Conservation (phyloP, 2,888 invertebrate species). For the Meiosimyza decipiens region DNA sequence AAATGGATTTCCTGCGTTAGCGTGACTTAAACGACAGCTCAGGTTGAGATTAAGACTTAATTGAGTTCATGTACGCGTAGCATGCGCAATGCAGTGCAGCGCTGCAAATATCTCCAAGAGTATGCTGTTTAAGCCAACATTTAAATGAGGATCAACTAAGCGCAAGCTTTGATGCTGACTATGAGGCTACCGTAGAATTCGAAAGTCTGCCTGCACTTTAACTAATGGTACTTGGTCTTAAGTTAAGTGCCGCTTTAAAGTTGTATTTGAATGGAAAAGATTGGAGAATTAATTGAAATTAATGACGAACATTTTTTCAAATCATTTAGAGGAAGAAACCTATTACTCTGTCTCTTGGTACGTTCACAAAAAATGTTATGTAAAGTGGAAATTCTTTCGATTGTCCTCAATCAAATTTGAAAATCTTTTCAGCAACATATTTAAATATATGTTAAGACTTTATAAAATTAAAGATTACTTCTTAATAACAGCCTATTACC, state of each 20-base stretch:
- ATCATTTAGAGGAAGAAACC: no score
- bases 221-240: background rate
- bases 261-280: background rate
- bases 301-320: background rate
- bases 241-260: background rate
- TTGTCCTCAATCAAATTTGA: no score
- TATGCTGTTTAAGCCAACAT: background rate
- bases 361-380: no score
- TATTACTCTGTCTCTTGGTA: no score
- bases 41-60: conserved; percentile 20
- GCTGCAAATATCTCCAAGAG: background rate
- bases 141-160: no score
- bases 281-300: conserved; percentile 11
- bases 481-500: no score
- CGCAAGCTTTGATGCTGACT: no score
- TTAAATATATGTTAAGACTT: no score
- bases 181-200: background rate
- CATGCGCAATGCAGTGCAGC: conserved; percentile 2
- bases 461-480: no score
- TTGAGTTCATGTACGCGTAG: background rate
- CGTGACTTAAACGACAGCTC: conserved; percentile 28
- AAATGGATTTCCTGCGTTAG: conserved; percentile 29
- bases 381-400: no score
- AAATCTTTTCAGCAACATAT: no score
- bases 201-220: conserved; percentile 2